These are phyloP conservation scores for Rhyacichthys aspro DNA, from an alignment of 2,797 vertebrate genomes.

Conservation along the genomic window DNA sequence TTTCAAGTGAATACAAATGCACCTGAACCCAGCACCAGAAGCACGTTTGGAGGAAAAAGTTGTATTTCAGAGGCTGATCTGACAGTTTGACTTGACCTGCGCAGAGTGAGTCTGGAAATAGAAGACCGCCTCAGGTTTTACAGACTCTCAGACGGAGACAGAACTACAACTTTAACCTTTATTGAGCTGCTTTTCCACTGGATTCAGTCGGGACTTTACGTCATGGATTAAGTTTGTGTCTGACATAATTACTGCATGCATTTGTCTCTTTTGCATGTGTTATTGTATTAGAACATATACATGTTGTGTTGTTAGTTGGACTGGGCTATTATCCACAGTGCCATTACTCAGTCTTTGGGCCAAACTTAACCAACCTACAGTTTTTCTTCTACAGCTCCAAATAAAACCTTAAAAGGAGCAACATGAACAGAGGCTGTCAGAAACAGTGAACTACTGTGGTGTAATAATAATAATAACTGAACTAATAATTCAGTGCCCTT, in stretches of 20 bases:
- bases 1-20: constrained; percentile 55
- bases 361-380: background rate
- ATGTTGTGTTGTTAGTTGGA: background rate
- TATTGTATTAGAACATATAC: background rate
- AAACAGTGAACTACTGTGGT: background rate
- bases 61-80: constrained; percentile 40
- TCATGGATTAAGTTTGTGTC: background rate
- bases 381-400: background rate
- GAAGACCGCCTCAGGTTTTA: constrained; percentile 30
- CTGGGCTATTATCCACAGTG: background rate
- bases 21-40: constrained; percentile 39
- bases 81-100: constrained; percentile 34
- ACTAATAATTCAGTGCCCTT: background rate
- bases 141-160: constrained; percentile 11
- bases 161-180: constrained; percentile 14
- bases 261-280: too few relatives aligned
- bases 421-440: background rate
- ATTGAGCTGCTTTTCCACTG: constrained; percentile 18
- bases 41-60: constrained; percentile 21
- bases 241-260: background rate
- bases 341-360: too few relatives aligned
- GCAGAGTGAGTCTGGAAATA: constrained; percentile 24
- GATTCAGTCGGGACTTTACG: constrained; percentile 15
- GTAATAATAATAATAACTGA: background rate
- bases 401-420: too few relatives aligned